These are phyloP conservation scores for Melieria crassipennis DNA, from an alignment of 2,888 invertebrate genomes.

Conservation along the genomic window DNA sequence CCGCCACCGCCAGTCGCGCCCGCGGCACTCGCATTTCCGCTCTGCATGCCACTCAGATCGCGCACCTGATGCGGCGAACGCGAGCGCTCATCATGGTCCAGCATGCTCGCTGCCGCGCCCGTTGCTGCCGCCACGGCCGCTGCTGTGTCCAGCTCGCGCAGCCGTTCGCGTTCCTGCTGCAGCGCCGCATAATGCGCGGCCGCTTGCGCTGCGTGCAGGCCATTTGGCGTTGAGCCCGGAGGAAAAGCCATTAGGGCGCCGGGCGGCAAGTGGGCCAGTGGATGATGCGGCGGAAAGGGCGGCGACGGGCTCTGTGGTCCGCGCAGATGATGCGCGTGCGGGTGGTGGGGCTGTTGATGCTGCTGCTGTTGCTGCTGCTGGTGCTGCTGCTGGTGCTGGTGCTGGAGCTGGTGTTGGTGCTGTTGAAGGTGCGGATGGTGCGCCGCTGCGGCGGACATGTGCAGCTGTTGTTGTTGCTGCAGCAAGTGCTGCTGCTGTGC, in stretches of 20 bases:
- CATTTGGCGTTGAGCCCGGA: conserved; percentile 36
- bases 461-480: conserved; percentile 50
- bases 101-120: conserved; percentile 28
- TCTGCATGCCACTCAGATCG: conserved; percentile 33
- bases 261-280: conserved; percentile 50
- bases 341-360: conserved; percentile 46
- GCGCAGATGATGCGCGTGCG: conserved; percentile 46
- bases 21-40: conserved; percentile 46
- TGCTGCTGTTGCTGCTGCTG: conserved; percentile 31
- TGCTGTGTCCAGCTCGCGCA: conserved; percentile 43
- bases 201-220: conserved; percentile 40
- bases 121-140: conserved; percentile 24
- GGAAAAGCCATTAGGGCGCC: conserved; percentile 43
- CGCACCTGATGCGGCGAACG: conserved; percentile 58
- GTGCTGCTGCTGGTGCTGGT: conserved; percentile 36
- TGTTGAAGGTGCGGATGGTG: conserved; percentile 50
- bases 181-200: conserved; percentile 46
- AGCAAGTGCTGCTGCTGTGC: conserved; percentile 58
- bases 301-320: conserved; percentile 19
- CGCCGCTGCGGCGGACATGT: conserved; percentile 50
- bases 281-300: conserved; percentile 50
- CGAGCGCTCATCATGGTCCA: conserved; percentile 61
- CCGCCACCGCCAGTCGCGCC: conserved; percentile 44
- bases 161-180: conserved; percentile 47
- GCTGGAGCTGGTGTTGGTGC: conserved; percentile 43